Conservation (phyloP, 2,888 invertebrate genomes). For the Cephus sareptanus region DNA sequence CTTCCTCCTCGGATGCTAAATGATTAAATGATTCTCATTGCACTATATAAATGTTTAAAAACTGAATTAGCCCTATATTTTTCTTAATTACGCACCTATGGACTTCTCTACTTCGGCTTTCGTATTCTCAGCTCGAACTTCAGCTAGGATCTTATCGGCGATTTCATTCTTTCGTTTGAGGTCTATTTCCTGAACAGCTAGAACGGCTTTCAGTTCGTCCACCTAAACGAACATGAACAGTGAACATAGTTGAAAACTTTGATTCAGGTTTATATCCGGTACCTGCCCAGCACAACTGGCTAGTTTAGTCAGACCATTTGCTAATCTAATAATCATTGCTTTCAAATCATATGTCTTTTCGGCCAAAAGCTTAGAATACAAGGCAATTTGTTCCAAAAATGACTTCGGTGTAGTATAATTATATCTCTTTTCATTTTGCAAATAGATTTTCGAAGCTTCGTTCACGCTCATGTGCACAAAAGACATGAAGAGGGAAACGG, state of each 20-base stretch:
- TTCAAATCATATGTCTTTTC: constrained; percentile 77
- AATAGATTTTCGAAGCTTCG: constrained; percentile 82
- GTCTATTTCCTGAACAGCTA: constrained; percentile 84
- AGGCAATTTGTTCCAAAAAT: constrained; percentile 90
- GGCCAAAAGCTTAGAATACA: constrained; percentile 79
- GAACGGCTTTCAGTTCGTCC: constrained; percentile 81
- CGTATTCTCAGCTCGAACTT: constrained; percentile 89
- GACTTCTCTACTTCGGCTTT: constrained; percentile 91
- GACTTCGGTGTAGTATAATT: constrained; percentile 98
- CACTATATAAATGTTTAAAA: constrained; percentile 5
- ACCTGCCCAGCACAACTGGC: constrained; percentile 88
- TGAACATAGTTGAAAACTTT: background rate
- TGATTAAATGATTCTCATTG: constrained; percentile 4
- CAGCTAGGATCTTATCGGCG: constrained; percentile 87
- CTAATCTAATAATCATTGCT: constrained; percentile 81
- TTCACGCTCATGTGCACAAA: constrained; percentile 90
- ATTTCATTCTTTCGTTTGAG: constrained; percentile 89
- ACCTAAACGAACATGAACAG: constrained; percentile 64
- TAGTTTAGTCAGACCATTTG: constrained; percentile 89
- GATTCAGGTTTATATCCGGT: constrained; percentile 11
- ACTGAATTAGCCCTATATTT: constrained; percentile 16
- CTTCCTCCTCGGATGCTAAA: constrained; percentile 84
- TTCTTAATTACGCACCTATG: constrained; percentile 68
- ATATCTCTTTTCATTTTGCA: constrained; percentile 87
- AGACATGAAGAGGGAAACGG: constrained; percentile 90